Evolutionary conservation across 2,888 invertebrate genomes (phyloP), one percentile per base, ranked within the genome.

Genomic region (Catocala fraxini): DNA sequence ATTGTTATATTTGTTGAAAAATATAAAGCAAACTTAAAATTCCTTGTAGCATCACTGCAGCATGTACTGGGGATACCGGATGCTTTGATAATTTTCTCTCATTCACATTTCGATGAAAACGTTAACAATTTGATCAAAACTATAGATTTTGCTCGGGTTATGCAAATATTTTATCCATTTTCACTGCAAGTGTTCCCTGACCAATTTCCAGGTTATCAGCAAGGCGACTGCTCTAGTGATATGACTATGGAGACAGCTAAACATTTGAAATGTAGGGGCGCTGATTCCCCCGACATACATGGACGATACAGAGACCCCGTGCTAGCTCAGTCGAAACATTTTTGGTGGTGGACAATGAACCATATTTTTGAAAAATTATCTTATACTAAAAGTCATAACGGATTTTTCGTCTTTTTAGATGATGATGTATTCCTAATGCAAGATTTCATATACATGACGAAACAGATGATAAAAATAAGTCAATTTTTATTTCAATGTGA

Each of bases 291-390:
- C 42, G 88, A 89, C 53, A 68, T 82, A 56, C 81, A 83, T 45
- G 87, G 86, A 0, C 77, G 64, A 39, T 87, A 81, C 51, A 81
- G 89, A 53, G 71, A 87, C n/a, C 85, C 89, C n/a, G 13, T 66
- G 10, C 49, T 60, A 7, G 68, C 82, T 9, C 81, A 86, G 73
- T 79, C 55, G 35, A 90, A 90, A 70, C 88, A 88, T 63, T 83
- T 81, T 51, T 89, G 89, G 89, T 90, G 90, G 90, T 91, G 90
- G 90, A 88, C 89, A 11, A 81, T 86, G 4, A 89, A 89, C 68
- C 83, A 70, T 52, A 78, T 90, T 39, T 90, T 91, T 60, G 88
- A 87, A 64, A 77, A 75, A 56, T 51, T 88, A 46, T 66, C 73
- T 0, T 63, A 62, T 39, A 77, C 71, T 5, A 57, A 68, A 33